Evolutionary conservation across 2,797 vertebrate species (phyloP).

Genomic region (Notamacropus eugenii): DNA sequence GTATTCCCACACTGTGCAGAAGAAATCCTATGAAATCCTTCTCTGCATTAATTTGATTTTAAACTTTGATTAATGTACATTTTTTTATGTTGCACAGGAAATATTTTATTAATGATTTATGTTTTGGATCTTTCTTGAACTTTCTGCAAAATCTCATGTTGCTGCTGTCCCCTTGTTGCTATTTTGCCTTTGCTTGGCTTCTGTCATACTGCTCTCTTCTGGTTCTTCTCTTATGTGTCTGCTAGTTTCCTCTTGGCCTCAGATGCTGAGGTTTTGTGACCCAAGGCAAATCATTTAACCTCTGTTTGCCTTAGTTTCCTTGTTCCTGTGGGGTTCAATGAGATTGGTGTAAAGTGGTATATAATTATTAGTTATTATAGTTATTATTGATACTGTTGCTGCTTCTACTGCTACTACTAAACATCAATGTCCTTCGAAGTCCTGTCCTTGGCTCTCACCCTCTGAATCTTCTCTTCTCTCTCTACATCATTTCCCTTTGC

Average conservation of each 20-base stretch:
- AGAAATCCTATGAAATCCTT: not conserved
- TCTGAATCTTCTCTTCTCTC: not conserved
- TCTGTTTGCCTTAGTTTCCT: not conserved
- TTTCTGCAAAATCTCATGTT: not conserved
- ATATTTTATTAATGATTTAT: not conserved
- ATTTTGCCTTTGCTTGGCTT: not conserved
- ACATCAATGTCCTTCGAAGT: not conserved
- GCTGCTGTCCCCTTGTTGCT: not conserved
- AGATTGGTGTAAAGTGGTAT: not conserved
- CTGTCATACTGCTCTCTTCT: not conserved
- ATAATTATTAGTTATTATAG: no score
- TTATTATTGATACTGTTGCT: no score
- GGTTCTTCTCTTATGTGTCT: not conserved
- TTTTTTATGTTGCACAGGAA: not conserved
- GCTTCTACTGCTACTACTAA: not conserved
- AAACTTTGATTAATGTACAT: not conserved
- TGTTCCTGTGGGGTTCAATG: not conserved
- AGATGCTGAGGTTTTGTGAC: not conserved
- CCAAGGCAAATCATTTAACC: not conserved
- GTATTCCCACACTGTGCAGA: not conserved
- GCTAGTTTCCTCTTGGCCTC: no score
- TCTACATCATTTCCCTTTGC: not conserved
- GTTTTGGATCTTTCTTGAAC: not conserved
- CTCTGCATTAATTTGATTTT: not conserved
- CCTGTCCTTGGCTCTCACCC: not conserved